phyloP scores from a whole-genome alignment of 2,888 invertebrate species.

The Cosmia trapezina region DNA sequence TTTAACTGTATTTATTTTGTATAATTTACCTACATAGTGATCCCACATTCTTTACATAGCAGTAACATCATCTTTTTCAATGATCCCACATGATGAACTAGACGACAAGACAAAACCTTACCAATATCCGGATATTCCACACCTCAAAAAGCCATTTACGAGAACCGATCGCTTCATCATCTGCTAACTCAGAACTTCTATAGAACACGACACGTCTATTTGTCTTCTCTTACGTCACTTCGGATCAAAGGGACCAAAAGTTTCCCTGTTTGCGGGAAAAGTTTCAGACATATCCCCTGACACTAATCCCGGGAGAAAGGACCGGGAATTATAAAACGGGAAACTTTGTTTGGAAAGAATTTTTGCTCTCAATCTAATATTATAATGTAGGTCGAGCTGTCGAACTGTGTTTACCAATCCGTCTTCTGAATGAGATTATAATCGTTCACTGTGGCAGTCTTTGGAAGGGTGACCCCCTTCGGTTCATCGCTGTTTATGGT shows the following conservation, averaged over 20 bases:
- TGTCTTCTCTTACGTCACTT: constrained; percentile 59
- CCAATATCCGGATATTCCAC: not conserved
- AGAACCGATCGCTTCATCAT: constrained; percentile 56
- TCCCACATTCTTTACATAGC: not conserved
- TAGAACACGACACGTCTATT: constrained; percentile 59
- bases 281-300: constrained; percentile 55
- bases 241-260: constrained; percentile 54
- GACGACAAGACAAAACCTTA: not conserved
- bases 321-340: constrained; percentile 60
- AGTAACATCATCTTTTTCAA: not conserved
- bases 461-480: not conserved
- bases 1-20: not conserved
- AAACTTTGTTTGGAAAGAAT: constrained; percentile 42
- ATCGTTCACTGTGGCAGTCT: not conserved
- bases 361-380: constrained; percentile 33
- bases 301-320: constrained; percentile 62
- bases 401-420: constrained; percentile 29
- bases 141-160: constrained; percentile 37
- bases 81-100: not conserved
- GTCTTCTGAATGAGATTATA: constrained; percentile 28
- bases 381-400: constrained; percentile 25
- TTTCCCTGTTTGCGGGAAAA: constrained; percentile 59
- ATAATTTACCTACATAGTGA: too few relatives aligned
- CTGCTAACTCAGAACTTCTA: constrained; percentile 41
- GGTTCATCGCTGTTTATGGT: not conserved